phyloP scores from a whole-genome alignment of 1,140 invertebrate genomes.

The Polypedilum pembai region DNA sequence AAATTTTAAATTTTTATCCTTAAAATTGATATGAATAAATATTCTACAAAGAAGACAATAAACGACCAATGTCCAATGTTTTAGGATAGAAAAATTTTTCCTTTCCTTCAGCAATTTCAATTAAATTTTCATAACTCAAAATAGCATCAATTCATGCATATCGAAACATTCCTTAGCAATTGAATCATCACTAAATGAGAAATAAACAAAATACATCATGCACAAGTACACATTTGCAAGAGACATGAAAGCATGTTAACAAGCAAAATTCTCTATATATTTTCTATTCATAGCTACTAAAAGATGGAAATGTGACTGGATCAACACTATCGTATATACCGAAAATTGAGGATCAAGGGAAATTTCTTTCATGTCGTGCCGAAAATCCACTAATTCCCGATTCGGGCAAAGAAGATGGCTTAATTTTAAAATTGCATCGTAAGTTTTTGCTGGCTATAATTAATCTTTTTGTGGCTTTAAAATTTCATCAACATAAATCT shows the following conservation, averaged over 20 bases:
- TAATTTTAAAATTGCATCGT: conserved; percentile 66
- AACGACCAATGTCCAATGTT: too few species aligned
- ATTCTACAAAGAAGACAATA: too few species aligned
- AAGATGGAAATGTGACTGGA: conserved; percentile 59
- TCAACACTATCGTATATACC: conserved; percentile 60
- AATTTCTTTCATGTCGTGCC: conserved; percentile 58
- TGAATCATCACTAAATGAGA: too few species aligned
- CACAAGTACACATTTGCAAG: too few species aligned
- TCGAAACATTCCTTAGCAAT: too few species aligned
- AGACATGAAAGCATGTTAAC: not conserved
- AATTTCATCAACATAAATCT: not conserved
- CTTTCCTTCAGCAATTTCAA: too few species aligned
- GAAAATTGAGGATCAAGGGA: conserved; percentile 60
- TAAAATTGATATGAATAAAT: too few species aligned
- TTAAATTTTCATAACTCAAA: too few species aligned
- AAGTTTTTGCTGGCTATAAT: conserved; percentile 44
- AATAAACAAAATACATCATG: too few species aligned
- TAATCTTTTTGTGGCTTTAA: conserved; percentile 15
- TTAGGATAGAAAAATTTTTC: too few species aligned
- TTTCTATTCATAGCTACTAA: conserved; percentile 46
- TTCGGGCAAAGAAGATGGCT: conserved; percentile 55
- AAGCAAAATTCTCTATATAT: not conserved
- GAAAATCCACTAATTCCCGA: conserved; percentile 55
- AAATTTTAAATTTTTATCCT: too few species aligned
- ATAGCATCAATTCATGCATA: too few species aligned